Evolutionary conservation across 2,113 vertebrate species (phyloP).

Genomic region (Pelvicachromis taeniatus): DNA sequence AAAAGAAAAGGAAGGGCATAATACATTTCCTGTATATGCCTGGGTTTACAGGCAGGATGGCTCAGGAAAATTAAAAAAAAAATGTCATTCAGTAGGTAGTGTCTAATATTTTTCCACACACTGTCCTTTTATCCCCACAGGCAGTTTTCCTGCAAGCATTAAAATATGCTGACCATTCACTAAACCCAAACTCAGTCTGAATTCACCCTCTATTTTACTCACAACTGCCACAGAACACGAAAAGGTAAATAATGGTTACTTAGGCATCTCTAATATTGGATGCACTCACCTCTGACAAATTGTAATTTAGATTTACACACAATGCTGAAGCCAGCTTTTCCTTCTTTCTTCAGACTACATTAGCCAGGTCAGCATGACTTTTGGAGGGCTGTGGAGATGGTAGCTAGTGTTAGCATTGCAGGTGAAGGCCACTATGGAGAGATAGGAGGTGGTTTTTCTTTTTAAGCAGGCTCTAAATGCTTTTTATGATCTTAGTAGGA

Average conservation of each 20-base stretch:
- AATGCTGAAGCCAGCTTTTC: background rate
- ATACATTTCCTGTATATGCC: background rate
- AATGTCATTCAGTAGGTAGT: conserved; percentile 10
- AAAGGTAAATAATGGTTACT: background rate
- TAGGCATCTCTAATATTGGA: background rate
- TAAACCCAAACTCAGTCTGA: background rate
- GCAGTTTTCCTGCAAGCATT: background rate
- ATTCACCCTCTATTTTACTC: background rate
- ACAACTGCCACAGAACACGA: background rate
- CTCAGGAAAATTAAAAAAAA: background rate
- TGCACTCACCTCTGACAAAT: background rate
- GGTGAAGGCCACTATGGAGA: background rate
- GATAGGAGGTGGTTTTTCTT: background rate
- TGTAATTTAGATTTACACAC: background rate
- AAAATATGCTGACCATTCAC: conserved; percentile 3
- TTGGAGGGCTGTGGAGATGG: background rate
- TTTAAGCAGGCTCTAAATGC: background rate
- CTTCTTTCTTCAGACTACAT: background rate
- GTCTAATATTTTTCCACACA: background rate
- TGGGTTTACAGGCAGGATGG: background rate
- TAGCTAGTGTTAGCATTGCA: background rate
- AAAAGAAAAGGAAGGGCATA: background rate
- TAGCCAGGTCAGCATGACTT: background rate
- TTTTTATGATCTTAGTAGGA: background rate
- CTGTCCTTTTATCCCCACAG: background rate